Evolutionary conservation across 2,888 invertebrate genomes (phyloP), one percentile per base, ranked within the genome.

Genomic region (Eristalis pertinax): DNA sequence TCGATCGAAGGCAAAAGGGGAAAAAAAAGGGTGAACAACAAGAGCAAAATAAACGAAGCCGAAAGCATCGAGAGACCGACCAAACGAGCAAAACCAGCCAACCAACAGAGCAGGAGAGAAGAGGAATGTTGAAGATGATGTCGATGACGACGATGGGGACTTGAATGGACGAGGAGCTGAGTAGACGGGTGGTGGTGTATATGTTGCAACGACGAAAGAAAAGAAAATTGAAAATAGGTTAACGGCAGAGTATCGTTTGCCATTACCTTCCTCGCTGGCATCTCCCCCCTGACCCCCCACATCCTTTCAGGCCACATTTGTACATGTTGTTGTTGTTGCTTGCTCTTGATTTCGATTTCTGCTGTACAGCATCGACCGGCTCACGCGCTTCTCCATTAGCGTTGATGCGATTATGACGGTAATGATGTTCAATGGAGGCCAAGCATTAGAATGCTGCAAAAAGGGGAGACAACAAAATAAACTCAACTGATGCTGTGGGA

Each of bases 371-470:
- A 60, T 56, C 41, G 60, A 29, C 26, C 24, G 24, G 67, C 74
- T 87, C 67, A 83, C 83, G 78, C 75, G 72, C 73, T 82, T 8
- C 75, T 72, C 84, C 87, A 87, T 87, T 87, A 84, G 87, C 50
- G 79, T 38, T 84, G 84, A 87, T 87, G 80, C 84, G 87, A 87
- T 87, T 87, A 87, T 80, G 64, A 84, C 80, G 72, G 63, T 80
- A 82, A 76, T 72, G 70, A 60, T 72, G 79, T 65, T 63, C 70
- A 62, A 58, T 32, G 70, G 38, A 41, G 62, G 62, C 50, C n/a
- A 62, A 77, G 11, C 63, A 58, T 63, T 65, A 69, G 64, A n/a
- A 70, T 64, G 50, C 35, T 22, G 74, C 22, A 38, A 65, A 64
- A 84, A 43, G 5, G 22, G 24, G 56, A 15, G 22, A 4, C 19